These are phyloP conservation scores for Cybosia mesomella DNA, from an alignment of 2,888 invertebrate species.

Conservation along the genomic window DNA sequence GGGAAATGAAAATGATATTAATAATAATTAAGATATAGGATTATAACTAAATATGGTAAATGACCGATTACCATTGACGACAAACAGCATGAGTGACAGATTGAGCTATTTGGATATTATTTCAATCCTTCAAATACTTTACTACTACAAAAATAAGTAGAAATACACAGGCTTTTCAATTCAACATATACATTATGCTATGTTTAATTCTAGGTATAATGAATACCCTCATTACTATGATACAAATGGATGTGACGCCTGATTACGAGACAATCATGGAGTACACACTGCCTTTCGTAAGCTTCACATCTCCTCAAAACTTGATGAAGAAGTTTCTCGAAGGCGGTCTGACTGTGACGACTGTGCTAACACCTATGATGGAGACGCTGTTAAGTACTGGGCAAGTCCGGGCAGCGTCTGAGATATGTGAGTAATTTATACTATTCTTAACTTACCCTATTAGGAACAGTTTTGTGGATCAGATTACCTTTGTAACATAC, in stretches of 20 bases:
- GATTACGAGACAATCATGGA: conserved; percentile 87
- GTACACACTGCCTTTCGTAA: conserved; percentile 86
- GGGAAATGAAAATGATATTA: too few species aligned
- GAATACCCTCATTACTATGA: conserved; percentile 84
- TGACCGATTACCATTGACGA: too few species aligned
- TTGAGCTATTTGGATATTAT: too few species aligned
- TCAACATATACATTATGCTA: neutral
- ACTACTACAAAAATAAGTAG: too few species aligned
- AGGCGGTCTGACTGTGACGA: conserved; percentile 69
- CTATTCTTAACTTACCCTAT: neutral
- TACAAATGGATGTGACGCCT: conserved; percentile 81
- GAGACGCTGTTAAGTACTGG: conserved; percentile 76
- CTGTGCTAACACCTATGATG: conserved; percentile 81
- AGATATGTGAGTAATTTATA: conserved; percentile 76
- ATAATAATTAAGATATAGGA: too few species aligned
- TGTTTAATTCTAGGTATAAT: conserved; percentile 78
- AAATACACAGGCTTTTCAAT: too few species aligned
- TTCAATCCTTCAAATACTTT: too few species aligned
- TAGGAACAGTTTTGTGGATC: neutral
- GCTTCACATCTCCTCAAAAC: conserved; percentile 79
- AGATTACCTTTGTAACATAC: too few species aligned
- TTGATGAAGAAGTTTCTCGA: conserved; percentile 83
- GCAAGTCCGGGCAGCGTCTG: conserved; percentile 78
- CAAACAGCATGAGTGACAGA: too few species aligned
- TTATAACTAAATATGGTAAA: too few species aligned